A percentile compares a stretch with the other conserved stretches of the same genome.
phyloP scores from a whole-genome alignment of 2,797 vertebrate genomes.

The Helostoma temminkii region DNA sequence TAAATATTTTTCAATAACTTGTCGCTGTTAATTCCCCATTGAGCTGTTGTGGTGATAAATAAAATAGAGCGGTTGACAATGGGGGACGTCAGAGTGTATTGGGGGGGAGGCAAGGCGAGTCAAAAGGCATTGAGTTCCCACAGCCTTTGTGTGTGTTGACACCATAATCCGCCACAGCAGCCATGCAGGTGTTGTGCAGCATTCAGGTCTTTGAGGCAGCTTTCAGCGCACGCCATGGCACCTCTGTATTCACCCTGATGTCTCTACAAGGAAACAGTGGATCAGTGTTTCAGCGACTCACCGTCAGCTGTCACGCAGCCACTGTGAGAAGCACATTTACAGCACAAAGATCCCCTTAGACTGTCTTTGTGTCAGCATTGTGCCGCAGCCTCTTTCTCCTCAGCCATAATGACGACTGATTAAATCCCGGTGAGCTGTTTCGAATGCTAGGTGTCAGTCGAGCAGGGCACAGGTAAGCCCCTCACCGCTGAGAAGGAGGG shows the following conservation, averaged over 20 bases:
- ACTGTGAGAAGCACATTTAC: slow-evolving; percentile 75
- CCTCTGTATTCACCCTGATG: slow-evolving; percentile 77
- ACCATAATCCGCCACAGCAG: slow-evolving; percentile 80
- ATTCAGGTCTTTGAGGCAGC: slow-evolving; percentile 76
- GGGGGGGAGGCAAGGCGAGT: slow-evolving; percentile 34
- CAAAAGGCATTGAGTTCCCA: slow-evolving; percentile 72
- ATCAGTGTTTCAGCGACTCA: slow-evolving; percentile 76
- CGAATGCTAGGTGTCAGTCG: slow-evolving; percentile 81
- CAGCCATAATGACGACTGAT: slow-evolving; percentile 82
- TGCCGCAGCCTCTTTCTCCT: slow-evolving; percentile 66
- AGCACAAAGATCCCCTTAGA: slow-evolving; percentile 80
- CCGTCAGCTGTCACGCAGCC: slow-evolving; percentile 80
- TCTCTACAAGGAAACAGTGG: slow-evolving; percentile 82
- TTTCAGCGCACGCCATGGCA: slow-evolving; percentile 71
- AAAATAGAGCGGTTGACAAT: slow-evolving; percentile 72
- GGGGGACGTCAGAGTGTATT: slow-evolving; percentile 50
- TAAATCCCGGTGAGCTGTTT: slow-evolving; percentile 73
- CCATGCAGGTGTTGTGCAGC: slow-evolving; percentile 79
- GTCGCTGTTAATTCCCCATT: slow-evolving; percentile 70
- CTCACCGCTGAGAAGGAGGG: not conserved
- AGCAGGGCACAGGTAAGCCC: slow-evolving; percentile 76
- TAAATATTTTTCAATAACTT: slow-evolving; percentile 81
- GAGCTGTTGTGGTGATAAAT: slow-evolving; percentile 66
- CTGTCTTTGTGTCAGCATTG: slow-evolving; percentile 81
- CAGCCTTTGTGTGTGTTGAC: slow-evolving; percentile 78